Base-by-base conservation (phyloP, 1,140 invertebrate species). In the Drosophila pectinifera region DNA sequence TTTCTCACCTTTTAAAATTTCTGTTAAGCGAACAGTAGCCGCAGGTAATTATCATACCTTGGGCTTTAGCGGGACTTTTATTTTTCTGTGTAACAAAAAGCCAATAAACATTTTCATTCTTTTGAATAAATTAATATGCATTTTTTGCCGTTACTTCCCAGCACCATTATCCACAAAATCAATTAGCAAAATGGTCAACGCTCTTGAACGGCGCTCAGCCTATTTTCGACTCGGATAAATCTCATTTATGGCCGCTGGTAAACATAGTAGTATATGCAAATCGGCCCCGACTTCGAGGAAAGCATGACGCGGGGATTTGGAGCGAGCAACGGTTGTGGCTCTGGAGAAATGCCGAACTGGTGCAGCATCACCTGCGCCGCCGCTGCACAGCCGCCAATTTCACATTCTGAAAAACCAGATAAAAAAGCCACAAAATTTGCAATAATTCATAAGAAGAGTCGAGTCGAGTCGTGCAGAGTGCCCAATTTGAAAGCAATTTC, bases 371-470 rank as follows among this genome's bases (percentile, higher is more conserved):
- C 20, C 43, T 10, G 49, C 22, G 49, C 31, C 39, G 36, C 16
- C 18, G 59, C 36, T 51, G 70, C 55, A 39, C 34, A 16, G 45
- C 73, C 59, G 48, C 73, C 79, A 86, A 86, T 86, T 86, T 89
- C 83, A 89, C 83, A 88, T 88, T 88, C 83, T 89, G 73, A 88
- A 89, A 74, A 83, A 89, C 78, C 62, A 79, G 84, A 69, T 76
- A 89, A 89, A 76, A 77, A 73, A 64, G n/a, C 78, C 84, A 89
- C 76, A 64, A 83, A 89, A 89, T 83, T 76, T 77, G 64, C 83
- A 88, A 88, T 83, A 83, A 88, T 88, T 88, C 84, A 88, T 88
- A 89, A 88, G 70, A 64, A 68, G 82, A 80, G 62, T 51, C 64
- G 79, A 55, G 56, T 0, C 34, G 80, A 72, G 46, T 59, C 80